These are phyloP conservation scores for Protobothrops mucrosquamatus DNA, from an alignment of 2,113 vertebrate genomes.

Conservation along the genomic window DNA sequence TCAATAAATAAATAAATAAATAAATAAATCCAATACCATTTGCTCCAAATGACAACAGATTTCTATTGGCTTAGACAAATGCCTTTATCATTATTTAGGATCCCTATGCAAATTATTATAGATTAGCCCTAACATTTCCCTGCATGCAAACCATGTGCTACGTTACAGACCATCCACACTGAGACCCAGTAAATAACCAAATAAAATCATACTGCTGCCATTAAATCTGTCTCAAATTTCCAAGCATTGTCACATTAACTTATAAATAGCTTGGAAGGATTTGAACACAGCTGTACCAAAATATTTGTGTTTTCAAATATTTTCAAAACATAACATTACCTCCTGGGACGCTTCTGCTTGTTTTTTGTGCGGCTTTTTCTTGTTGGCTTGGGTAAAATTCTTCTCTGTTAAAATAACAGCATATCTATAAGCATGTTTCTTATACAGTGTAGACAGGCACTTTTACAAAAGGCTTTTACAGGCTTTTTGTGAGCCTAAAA, in stretches of 20 bases:
- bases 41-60: background rate
- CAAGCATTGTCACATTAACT: background rate
- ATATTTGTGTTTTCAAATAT: background rate
- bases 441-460: background rate
- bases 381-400: conserved; percentile 97
- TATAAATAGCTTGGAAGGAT: background rate
- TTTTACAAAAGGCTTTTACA: background rate
- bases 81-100: too few relatives aligned
- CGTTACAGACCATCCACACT: background rate
- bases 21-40: background rate
- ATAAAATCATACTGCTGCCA: background rate
- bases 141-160: background rate
- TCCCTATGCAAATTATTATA: background rate
- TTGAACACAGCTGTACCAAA: background rate
- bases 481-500: too few relatives aligned
- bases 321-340: conserved; percentile 67
- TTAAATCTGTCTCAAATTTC: background rate
- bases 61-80: background rate
- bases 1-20: too few relatives aligned
- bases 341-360: conserved; percentile 95
- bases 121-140: background rate
- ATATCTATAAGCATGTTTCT: background rate
- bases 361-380: conserved; percentile 98
- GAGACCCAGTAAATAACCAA: background rate
- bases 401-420: conserved; percentile 74